These are phyloP conservation scores for Dicrurus megarhynchus DNA, from an alignment of 2,113 vertebrate genomes.

Conservation along the genomic window DNA sequence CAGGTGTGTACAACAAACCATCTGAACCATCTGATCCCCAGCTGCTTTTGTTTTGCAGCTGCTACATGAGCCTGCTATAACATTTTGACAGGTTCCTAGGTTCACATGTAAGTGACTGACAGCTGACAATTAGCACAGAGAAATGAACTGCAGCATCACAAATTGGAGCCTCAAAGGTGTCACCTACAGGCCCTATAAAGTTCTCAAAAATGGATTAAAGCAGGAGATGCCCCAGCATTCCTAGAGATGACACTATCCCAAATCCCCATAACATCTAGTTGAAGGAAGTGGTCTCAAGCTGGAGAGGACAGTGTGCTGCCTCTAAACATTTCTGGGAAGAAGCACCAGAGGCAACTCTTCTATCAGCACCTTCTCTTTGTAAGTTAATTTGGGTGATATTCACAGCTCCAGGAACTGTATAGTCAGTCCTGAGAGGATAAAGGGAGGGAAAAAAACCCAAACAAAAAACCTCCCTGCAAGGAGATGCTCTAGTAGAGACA, in stretches of 20 bases:
- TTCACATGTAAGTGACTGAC: background rate
- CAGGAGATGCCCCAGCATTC: background rate
- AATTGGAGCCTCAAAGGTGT: background rate
- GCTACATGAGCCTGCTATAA: background rate
- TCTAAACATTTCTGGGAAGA: background rate
- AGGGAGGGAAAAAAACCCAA: fast-evolving
- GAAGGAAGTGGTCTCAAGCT: background rate
- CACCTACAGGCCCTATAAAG: background rate
- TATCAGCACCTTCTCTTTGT: background rate
- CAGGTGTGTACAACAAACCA: background rate
- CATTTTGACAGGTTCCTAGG: background rate
- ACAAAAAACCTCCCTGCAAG: background rate
- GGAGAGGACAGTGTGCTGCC: background rate
- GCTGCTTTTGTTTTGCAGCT: background rate
- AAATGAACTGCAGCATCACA: background rate
- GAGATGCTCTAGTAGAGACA: background rate
- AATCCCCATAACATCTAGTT: background rate
- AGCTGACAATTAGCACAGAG: background rate
- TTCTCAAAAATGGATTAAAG: background rate
- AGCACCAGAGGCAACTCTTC: background rate
- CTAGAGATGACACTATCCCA: background rate
- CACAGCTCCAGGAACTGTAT: background rate
- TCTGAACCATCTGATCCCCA: background rate
- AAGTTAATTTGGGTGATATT: background rate
- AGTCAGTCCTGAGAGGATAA: background rate